Evolutionary conservation across 2,888 invertebrate species (phyloP).

Genomic region (Ennomos fuscantarius): DNA sequence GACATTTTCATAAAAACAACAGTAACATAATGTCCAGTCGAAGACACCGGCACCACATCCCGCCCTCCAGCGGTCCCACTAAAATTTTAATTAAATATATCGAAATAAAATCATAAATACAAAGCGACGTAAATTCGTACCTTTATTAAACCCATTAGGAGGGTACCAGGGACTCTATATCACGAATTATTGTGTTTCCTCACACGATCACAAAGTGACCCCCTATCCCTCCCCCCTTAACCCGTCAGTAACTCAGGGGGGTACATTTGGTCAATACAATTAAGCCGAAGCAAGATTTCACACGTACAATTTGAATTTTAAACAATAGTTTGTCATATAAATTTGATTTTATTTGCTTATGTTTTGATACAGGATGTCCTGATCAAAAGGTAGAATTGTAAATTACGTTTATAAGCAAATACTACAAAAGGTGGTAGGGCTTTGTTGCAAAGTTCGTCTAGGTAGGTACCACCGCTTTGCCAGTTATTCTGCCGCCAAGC

Average conservation of each 20-base stretch:
- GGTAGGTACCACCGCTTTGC: too few species aligned
- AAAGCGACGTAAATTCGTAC: conserved; percentile 73
- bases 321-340: conserved; percentile 84
- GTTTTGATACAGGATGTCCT: conserved; percentile 61
- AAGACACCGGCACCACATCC: conserved; percentile 35
- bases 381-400: too few species aligned
- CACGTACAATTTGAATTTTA: conserved; percentile 84
- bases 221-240: conserved; percentile 33
- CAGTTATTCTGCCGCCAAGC: too few species aligned
- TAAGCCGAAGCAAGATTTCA: conserved; percentile 80
- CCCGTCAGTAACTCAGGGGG: conserved; percentile 54
- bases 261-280: conserved; percentile 80
- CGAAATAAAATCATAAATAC: conserved; percentile 82
- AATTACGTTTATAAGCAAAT: too few species aligned
- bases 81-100: conserved; percentile 83
- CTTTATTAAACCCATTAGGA: conserved; percentile 83
- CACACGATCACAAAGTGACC: conserved; percentile 61
- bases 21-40: conserved; percentile 23
- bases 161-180: conserved; percentile 66
- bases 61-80: conserved; percentile 46
- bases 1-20: conserved; percentile 44
- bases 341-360: conserved; percentile 76
- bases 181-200: conserved; percentile 73
- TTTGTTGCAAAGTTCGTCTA: too few species aligned
- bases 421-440: too few species aligned